phyloP scores from a whole-genome alignment of 2,888 invertebrate species.

The Eilema depressum region DNA sequence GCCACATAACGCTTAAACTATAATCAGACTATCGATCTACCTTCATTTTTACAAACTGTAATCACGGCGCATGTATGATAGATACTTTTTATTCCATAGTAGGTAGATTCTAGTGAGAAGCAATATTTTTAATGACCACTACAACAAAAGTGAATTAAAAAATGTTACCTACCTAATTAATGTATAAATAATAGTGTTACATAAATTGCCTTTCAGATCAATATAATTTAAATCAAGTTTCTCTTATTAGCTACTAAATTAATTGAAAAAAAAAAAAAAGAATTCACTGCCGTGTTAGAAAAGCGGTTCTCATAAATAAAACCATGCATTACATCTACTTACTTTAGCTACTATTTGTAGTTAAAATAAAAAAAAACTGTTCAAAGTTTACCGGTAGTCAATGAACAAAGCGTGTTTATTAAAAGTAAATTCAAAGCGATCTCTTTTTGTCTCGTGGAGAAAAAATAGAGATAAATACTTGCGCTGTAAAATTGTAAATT shows the following conservation, averaged over 20 bases:
- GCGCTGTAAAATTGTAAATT: not conserved
- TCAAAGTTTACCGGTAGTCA: not conserved
- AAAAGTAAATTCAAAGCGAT: not conserved
- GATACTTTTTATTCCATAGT: no score
- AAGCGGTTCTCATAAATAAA: not conserved
- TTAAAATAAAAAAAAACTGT: not conserved
- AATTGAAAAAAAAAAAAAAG: not conserved
- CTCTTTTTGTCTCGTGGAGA: not conserved
- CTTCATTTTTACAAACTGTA: not conserved
- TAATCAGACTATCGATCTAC: not conserved
- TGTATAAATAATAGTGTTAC: no score
- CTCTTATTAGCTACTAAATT: not conserved
- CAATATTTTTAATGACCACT: not conserved
- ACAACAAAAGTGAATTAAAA: no score
- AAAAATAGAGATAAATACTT: constrained; percentile 7
- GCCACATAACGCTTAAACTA: not conserved
- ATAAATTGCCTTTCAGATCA: no score
- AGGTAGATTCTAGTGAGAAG: no score
- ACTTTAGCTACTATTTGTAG: not conserved
- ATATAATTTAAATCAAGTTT: not conserved
- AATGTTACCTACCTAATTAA: not conserved
- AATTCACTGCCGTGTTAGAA: not conserved
- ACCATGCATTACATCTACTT: constrained; percentile 6
- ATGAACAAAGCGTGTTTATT: not conserved
- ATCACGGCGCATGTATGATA: no score